Percentiles rank a stretch among this genome's conserved stretches.
Evolutionary conservation across 2,888 invertebrate species (phyloP).

Genomic region (Sialis lutaria): DNA sequence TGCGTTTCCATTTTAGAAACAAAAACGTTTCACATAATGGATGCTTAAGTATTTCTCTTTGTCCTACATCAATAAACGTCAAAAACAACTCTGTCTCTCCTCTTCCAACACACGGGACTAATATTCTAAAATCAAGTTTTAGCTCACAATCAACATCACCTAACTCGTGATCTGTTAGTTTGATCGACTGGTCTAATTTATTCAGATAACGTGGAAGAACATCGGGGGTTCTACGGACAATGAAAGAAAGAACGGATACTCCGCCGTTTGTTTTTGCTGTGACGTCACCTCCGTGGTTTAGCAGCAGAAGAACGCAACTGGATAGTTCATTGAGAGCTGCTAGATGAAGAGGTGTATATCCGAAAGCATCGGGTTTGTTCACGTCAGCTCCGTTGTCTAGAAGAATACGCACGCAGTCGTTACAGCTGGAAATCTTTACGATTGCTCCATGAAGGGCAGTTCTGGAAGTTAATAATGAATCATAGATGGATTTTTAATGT

Average conservation of each 20-base stretch:
- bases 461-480: background rate
- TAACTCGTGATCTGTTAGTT: conserved; percentile 66
- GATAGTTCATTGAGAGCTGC: conserved; percentile 73
- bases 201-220: conserved; percentile 52
- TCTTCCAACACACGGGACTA: conserved; percentile 40
- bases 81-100: conserved; percentile 54
- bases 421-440: conserved; percentile 53
- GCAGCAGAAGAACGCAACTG: conserved; percentile 49
- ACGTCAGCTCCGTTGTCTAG: conserved; percentile 50
- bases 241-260: conserved; percentile 61
- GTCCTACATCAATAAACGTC: conserved; percentile 63
- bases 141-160: conserved; percentile 76
- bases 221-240: conserved; percentile 69
- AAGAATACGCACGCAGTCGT: conserved; percentile 50
- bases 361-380: conserved; percentile 60
- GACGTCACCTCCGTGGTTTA: conserved; percentile 66
- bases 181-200: conserved; percentile 58
- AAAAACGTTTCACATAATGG: conserved; percentile 74
- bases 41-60: conserved; percentile 61
- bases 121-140: conserved; percentile 42
- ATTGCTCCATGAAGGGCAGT: conserved; percentile 69
- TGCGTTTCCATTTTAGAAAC: conserved; percentile 66
- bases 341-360: conserved; percentile 70
- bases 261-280: conserved; percentile 68
- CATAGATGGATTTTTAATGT: too few species aligned